Conservation (phyloP, 1,140 invertebrate genomes). For the Drosophila yakuba region DNA sequence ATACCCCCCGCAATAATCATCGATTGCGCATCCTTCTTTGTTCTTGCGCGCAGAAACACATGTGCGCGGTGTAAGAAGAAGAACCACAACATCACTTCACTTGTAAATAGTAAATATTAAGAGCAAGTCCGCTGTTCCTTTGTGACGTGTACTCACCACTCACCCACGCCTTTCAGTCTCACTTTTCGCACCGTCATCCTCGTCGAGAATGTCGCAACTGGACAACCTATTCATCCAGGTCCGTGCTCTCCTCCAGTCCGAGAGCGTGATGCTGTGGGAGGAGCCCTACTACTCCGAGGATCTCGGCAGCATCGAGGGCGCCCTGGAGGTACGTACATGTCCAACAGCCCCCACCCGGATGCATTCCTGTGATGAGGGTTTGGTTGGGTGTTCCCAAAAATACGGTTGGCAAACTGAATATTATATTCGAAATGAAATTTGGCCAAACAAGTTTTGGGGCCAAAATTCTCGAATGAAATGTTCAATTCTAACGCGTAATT, state of each 20-base stretch:
- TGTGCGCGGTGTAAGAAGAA: constrained; percentile 17
- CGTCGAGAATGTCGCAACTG: constrained; percentile 76
- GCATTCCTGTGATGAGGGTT: no score
- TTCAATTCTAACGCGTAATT: no score
- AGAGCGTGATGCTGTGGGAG: constrained; percentile 90
- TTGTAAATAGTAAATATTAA: constrained; percentile 15
- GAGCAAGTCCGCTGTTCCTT: constrained; percentile 2
- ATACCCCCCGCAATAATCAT: background rate
- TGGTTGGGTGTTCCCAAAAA: no score
- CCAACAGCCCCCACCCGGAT: background rate
- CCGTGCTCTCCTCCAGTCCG: constrained; percentile 87
- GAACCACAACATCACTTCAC: constrained; percentile 24
- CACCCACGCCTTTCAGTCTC: background rate
- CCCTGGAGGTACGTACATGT: constrained; percentile 84
- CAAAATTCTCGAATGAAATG: no score
- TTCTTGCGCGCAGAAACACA: constrained; percentile 13
- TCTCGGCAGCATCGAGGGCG: constrained; percentile 74
- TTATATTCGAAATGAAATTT: no score
- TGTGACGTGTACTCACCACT: constrained; percentile 12
- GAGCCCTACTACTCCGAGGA: constrained; percentile 88
- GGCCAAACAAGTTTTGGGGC: no score
- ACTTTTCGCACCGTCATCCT: background rate
- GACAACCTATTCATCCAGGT: constrained; percentile 88
- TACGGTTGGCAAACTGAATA: no score
- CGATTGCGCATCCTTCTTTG: constrained; percentile 15